Percentiles rank a stretch among this genome's conserved stretches.
phyloP scores from a whole-genome alignment of 2,113 vertebrate genomes.

The Sturnus vulgaris region DNA sequence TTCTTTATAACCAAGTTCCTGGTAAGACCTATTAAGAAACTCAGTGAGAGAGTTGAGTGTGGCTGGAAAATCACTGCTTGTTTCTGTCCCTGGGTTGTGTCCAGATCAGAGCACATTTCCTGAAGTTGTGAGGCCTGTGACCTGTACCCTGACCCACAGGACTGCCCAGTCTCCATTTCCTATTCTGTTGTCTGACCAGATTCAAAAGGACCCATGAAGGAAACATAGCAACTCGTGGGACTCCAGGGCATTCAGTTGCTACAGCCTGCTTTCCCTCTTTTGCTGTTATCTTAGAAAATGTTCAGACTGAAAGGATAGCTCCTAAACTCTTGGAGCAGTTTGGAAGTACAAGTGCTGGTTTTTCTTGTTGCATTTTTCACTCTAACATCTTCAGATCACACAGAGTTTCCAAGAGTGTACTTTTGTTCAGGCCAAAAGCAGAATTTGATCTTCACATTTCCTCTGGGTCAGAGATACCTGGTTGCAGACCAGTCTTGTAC shows the following conservation, averaged over 20 bases:
- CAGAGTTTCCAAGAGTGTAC: background rate
- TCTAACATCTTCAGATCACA: background rate
- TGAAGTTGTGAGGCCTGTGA: accelerated
- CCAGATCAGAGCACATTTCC: background rate
- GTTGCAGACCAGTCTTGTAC: background rate
- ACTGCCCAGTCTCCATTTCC: background rate
- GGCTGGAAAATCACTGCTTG: background rate
- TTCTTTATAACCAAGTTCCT: background rate
- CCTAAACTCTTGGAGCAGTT: background rate
- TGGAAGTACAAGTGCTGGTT: background rate
- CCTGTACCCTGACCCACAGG: accelerated
- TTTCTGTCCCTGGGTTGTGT: background rate
- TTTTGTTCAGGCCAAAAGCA: background rate
- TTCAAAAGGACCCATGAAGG: background rate
- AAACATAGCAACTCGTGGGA: background rate
- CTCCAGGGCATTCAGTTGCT: background rate
- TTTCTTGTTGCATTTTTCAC: background rate
- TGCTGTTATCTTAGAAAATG: background rate
- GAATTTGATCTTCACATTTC: background rate
- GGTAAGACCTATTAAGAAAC: background rate
- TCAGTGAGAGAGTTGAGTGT: background rate
- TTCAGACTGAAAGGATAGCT: background rate
- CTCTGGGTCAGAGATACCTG: background rate
- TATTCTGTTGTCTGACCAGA: background rate
- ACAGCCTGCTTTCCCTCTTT: background rate